These are phyloP conservation scores for Resseliella maxima DNA, from an alignment of 2,888 invertebrate genomes.

Conservation along the genomic window DNA sequence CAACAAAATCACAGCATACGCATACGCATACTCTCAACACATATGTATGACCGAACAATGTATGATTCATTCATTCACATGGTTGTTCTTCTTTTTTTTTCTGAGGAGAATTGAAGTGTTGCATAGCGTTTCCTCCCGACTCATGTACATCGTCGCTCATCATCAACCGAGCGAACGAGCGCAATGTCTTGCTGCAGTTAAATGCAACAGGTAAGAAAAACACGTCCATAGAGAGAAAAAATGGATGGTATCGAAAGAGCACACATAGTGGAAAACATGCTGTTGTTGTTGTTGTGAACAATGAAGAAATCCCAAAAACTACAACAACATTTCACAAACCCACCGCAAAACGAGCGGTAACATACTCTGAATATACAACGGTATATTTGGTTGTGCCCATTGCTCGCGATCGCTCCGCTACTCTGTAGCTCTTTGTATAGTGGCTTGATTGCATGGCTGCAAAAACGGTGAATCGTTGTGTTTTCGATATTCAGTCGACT, in stretches of 20 bases:
- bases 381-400: slow-evolving; percentile 31
- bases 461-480: slow-evolving; percentile 47
- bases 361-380: slow-evolving; percentile 21
- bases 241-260: background rate
- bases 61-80: slow-evolving; percentile 39
- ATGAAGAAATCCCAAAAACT: slow-evolving; percentile 1
- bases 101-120: background rate
- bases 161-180: background rate
- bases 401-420: background rate
- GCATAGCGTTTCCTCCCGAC: background rate
- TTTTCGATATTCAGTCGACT: slow-evolving; percentile 23
- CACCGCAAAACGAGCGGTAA: slow-evolving; percentile 5
- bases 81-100: background rate
- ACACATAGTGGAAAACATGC: no score
- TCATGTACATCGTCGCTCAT: background rate
- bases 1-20: background rate
- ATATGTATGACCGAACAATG: background rate
- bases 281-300: background rate
- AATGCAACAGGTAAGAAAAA: background rate
- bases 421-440: background rate
- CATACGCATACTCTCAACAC: background rate
- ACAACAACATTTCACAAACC: slow-evolving; percentile 29
- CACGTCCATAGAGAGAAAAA: background rate
- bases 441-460: background rate
- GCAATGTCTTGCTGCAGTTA: background rate